phyloP scores from a whole-genome alignment of 2,113 vertebrate species.

The Mormoops blainvillei region DNA sequence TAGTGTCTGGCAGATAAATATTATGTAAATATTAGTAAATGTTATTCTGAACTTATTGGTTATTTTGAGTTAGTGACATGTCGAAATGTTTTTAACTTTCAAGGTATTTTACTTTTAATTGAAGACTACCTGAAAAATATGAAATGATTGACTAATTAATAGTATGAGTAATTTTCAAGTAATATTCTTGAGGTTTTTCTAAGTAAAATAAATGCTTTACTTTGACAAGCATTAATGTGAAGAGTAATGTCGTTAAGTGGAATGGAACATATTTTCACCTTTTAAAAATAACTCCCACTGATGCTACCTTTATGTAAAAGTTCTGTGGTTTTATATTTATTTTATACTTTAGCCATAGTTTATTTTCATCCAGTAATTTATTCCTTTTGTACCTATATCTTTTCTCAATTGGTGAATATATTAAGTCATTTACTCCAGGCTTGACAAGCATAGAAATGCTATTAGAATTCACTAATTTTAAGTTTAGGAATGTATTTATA shows the following conservation, averaged over 20 bases:
- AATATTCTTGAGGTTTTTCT: not conserved
- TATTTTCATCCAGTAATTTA: constrained; percentile 10
- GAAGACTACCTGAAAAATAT: not conserved
- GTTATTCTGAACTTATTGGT: not conserved
- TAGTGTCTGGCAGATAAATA: not conserved
- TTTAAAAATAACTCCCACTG: constrained; percentile 22
- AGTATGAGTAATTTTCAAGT: not conserved
- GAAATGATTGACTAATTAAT: not conserved
- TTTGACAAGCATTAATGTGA: not conserved
- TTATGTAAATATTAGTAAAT: not conserved
- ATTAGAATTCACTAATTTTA: not conserved
- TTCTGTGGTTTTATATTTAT: constrained; percentile 17
- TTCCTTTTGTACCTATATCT: not conserved
- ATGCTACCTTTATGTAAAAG: not conserved
- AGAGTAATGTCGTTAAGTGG: not conserved
- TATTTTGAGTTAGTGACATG: constrained; percentile 4
- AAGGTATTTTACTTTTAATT: not conserved
- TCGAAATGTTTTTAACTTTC: constrained; percentile 13
- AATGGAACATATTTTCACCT: not conserved
- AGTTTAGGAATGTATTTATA: not conserved
- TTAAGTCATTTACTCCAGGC: not conserved
- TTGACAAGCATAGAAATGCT: not conserved
- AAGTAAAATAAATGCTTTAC: not conserved
- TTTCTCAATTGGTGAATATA: not conserved
- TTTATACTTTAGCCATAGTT: not conserved